Evolutionary conservation across 2,113 vertebrate species (phyloP).

Genomic region (Carettochelys insculpta): DNA sequence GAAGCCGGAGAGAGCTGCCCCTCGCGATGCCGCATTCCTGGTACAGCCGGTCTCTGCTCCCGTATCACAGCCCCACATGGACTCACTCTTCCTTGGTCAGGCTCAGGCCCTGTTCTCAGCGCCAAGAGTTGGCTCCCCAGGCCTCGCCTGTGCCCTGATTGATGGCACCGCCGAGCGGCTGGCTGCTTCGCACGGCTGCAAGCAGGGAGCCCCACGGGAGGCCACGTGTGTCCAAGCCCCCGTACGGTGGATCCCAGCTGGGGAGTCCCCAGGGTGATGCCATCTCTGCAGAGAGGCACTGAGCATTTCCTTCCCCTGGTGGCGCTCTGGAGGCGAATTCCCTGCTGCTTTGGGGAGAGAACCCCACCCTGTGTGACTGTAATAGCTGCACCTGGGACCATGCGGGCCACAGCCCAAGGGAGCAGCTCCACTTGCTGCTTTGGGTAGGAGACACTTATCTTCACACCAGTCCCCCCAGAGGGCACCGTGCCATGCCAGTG

Average conservation of each 20-base stretch:
- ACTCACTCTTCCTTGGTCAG: background rate
- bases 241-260: background rate
- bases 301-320: background rate
- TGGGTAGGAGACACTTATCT: background rate
- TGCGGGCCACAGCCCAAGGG: background rate
- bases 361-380: background rate
- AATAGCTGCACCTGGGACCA: background rate
- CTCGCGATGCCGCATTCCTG: constrained; percentile 39
- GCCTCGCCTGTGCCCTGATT: background rate
- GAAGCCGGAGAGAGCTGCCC: background rate
- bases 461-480: background rate
- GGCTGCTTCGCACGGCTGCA: background rate
- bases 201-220: background rate
- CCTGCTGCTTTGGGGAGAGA: background rate
- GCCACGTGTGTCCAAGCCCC: too few species aligned
- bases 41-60: background rate
- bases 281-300: background rate
- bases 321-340: background rate
- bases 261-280: background rate
- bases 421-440: background rate
- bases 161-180: too few species aligned
- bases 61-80: background rate
- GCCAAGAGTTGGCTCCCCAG: background rate
- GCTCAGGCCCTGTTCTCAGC: background rate
- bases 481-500: background rate